A percentile compares a stretch with the other conserved stretches of the same genome.
These are phyloP conservation scores for Cottoperca gobio DNA, from an alignment of 2,797 vertebrate genomes.

Conservation along the genomic window DNA sequence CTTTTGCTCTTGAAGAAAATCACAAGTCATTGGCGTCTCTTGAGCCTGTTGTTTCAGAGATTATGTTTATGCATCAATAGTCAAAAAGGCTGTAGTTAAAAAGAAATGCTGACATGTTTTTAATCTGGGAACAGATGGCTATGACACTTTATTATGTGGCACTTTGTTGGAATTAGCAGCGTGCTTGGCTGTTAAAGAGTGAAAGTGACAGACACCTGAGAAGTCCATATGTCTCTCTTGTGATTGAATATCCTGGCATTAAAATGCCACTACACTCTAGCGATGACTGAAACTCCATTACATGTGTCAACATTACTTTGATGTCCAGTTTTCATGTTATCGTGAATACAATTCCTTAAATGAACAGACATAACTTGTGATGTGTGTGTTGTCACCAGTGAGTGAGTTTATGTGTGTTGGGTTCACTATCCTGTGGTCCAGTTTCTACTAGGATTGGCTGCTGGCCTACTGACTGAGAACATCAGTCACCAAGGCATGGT, in stretches of 20 bases:
- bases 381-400: conserved; percentile 22
- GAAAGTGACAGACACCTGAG: not conserved
- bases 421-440: conserved; percentile 6
- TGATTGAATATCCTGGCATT: conserved; percentile 15
- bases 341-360: not conserved
- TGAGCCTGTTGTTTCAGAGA: conserved; percentile 1
- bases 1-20: conserved; percentile 6
- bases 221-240: not conserved
- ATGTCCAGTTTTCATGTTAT: not conserved
- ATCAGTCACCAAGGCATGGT: conserved; percentile 17
- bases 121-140: not conserved
- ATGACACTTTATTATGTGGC: not conserved
- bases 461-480: conserved; percentile 30
- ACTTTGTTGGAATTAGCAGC: not conserved
- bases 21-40: conserved; percentile 4
- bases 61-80: not conserved
- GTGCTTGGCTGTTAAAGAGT: not conserved
- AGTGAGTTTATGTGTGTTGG: conserved; percentile 21
- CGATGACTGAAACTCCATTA: not conserved
- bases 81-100: not conserved
- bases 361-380: conserved; percentile 2
- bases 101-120: not conserved
- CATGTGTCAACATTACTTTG: not conserved
- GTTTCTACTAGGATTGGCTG: conserved; percentile 33
- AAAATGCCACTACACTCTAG: not conserved